phyloP scores from a whole-genome alignment of 2,113 vertebrate species.

The Nettapus auritus region DNA sequence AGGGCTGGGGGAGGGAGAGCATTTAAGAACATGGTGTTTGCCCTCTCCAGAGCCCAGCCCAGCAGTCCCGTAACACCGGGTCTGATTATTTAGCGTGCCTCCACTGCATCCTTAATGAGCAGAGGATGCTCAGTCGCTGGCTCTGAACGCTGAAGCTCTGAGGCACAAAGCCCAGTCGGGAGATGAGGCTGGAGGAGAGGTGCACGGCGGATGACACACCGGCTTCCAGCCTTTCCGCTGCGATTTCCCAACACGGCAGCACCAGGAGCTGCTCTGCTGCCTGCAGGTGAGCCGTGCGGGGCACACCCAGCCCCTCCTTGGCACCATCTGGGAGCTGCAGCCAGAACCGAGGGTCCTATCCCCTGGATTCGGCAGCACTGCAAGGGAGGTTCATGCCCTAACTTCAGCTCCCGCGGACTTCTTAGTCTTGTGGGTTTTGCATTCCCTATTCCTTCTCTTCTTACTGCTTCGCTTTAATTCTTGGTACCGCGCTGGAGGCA shows the following conservation, averaged over 20 bases:
- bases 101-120: not conserved
- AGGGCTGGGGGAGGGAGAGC: not conserved
- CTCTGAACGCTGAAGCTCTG: not conserved
- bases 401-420: not conserved
- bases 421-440: constrained; percentile 34
- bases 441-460: constrained; percentile 10
- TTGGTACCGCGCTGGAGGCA: constrained; percentile 7
- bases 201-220: not conserved
- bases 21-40: not conserved
- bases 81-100: not conserved
- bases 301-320: not conserved
- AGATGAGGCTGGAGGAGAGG: not conserved
- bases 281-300: not conserved
- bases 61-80: not conserved
- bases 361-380: not conserved
- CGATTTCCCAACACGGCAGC: not conserved
- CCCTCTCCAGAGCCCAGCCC: not conserved
- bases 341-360: not conserved
- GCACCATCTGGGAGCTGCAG: not conserved
- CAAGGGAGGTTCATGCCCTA: not conserved
- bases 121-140: not conserved
- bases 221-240: not conserved
- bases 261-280: not conserved
- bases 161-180: not conserved
- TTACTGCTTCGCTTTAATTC: constrained; percentile 31